Conservation (phyloP, 2,888 invertebrate genomes). For the Leptopterna dolabrata region DNA sequence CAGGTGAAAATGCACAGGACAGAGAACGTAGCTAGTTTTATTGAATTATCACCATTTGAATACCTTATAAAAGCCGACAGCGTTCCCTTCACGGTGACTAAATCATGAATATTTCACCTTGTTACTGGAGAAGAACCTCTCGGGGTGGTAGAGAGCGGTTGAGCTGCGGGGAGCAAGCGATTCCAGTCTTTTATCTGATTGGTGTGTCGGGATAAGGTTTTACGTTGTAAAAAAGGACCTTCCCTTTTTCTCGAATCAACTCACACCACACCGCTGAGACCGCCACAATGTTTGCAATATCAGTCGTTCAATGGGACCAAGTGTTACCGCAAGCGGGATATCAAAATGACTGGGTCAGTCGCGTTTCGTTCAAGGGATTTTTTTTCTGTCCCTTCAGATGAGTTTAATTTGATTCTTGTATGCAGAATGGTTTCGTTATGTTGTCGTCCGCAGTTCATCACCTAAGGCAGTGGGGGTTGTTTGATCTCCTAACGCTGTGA, state of each 20-base stretch:
- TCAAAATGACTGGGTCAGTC: too few species aligned
- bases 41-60: slow-evolving; percentile 39
- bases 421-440: too few species aligned
- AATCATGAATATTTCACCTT: slow-evolving; percentile 43
- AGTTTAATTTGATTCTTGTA: too few species aligned
- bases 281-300: not conserved
- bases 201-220: slow-evolving; percentile 24
- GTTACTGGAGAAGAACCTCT: slow-evolving; percentile 19
- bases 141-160: not conserved
- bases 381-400: too few species aligned
- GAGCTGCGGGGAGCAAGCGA: not conserved
- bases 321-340: too few species aligned
- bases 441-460: too few species aligned
- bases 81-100: slow-evolving; percentile 43
- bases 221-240: slow-evolving; percentile 28
- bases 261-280: not conserved
- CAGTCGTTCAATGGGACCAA: not conserved
- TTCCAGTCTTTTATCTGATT: slow-evolving; percentile 34
- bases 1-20: slow-evolving; percentile 23
- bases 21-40: slow-evolving; percentile 31
- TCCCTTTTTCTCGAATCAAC: not conserved
- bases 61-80: slow-evolving; percentile 44
- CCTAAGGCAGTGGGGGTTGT: too few species aligned
- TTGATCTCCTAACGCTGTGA: too few species aligned
- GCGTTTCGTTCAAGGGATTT: too few species aligned